Evolutionary conservation across 2,888 invertebrate species (phyloP).

Genomic region (Lypha dubia): DNA sequence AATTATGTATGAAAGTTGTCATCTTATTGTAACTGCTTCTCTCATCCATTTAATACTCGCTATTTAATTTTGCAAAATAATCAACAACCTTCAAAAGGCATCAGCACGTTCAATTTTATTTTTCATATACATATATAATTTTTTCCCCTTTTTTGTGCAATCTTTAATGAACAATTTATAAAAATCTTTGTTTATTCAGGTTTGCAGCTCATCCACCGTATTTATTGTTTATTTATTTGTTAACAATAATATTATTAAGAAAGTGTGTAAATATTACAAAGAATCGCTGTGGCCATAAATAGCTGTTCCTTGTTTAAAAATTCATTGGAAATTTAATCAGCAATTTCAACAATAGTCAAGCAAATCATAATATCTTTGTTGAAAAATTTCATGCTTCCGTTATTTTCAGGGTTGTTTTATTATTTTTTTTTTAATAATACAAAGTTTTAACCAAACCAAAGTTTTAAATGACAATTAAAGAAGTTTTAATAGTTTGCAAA

Average conservation of each 20-base stretch:
- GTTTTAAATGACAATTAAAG: too few species aligned
- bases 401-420: neutral
- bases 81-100: slow-evolving; percentile 44
- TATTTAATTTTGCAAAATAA: slow-evolving; percentile 11
- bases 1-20: too few species aligned
- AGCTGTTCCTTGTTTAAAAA: slow-evolving; percentile 37
- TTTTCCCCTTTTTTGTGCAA: slow-evolving; percentile 10
- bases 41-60: neutral
- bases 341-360: neutral
- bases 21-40: neutral
- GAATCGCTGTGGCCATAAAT: slow-evolving; percentile 30
- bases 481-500: too few species aligned
- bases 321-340: slow-evolving; percentile 20
- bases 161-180: slow-evolving; percentile 34
- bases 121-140: neutral
- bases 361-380: slow-evolving; percentile 11
- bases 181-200: slow-evolving; percentile 25
- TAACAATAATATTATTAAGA: slow-evolving; percentile 30
- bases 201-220: slow-evolving; percentile 4
- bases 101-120: slow-evolving; percentile 51
- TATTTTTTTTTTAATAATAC: neutral
- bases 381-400: neutral
- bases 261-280: slow-evolving; percentile 17
- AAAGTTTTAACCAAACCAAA: too few species aligned
- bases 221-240: slow-evolving; percentile 49